Evolutionary conservation across 2,113 vertebrate species (phyloP).

Genomic region (Phyllostomus discolor): DNA sequence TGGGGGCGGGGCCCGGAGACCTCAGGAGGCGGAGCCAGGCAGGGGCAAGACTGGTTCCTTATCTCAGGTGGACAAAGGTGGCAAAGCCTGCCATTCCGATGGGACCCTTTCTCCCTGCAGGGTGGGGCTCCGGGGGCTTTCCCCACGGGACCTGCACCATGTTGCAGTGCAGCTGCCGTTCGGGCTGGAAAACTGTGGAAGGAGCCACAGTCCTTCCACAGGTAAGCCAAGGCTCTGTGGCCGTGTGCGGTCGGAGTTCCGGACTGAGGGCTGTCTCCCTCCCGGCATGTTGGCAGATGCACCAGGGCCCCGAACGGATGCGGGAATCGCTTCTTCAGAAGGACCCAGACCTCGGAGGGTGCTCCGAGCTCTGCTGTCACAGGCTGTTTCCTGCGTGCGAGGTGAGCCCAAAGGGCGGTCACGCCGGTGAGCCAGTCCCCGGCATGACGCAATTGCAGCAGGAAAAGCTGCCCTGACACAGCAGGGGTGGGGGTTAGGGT

Average conservation of each 20-base stretch:
- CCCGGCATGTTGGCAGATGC: no score
- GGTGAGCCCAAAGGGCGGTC: not conserved
- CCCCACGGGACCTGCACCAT: no score
- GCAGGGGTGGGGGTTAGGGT: no score
- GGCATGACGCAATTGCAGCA: accelerated
- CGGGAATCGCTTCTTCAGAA: not conserved
- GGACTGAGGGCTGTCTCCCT: no score
- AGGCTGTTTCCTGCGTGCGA: not conserved
- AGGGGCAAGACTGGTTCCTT: no score
- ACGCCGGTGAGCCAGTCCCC: not conserved
- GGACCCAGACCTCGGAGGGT: not conserved
- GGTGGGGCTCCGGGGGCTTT: no score
- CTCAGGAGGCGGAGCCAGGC: no score
- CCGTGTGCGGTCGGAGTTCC: not conserved
- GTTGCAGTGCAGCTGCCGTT: no score
- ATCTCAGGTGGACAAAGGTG: no score
- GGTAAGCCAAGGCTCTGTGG: not conserved
- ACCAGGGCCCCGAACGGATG: not conserved
- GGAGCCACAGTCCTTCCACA: not conserved
- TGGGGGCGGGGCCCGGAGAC: no score
- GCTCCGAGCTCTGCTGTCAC: not conserved
- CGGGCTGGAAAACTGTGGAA: not conserved
- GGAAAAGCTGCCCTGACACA: not conserved
- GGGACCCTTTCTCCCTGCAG: no score
- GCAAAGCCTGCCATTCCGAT: no score